A percentile compares a stretch with the other conserved stretches of the same genome.
phyloP scores from a whole-genome alignment of 2,113 vertebrate genomes.

The Hyla sarda region DNA sequence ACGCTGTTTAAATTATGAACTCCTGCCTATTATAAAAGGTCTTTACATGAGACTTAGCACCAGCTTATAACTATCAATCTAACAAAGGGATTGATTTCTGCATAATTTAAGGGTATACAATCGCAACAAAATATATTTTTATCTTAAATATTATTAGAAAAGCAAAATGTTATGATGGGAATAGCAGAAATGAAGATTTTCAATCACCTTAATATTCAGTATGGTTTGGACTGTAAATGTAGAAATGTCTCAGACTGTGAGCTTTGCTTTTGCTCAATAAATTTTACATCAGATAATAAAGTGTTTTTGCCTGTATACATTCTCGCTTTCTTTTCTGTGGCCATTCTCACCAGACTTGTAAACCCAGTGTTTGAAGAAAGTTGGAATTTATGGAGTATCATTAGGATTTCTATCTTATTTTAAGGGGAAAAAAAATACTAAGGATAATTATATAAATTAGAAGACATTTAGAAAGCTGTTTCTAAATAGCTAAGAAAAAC shows the following conservation, averaged over 20 bases:
- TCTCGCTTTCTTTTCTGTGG: background rate
- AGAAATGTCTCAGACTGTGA: background rate
- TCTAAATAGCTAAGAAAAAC: too few relatives aligned
- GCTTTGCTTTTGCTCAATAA: background rate
- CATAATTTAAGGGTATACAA: slow-evolving; percentile 30
- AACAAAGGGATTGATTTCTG: slow-evolving; percentile 31
- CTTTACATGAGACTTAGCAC: slow-evolving; percentile 36
- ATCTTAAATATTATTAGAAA: background rate
- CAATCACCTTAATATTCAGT: slow-evolving; percentile 19
- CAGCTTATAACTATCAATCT: slow-evolving; percentile 11
- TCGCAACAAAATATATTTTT: slow-evolving; percentile 21
- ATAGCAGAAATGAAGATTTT: slow-evolving; percentile 2
- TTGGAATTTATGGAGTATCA: background rate
- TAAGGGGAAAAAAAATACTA: background rate
- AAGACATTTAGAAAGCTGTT: too few relatives aligned
- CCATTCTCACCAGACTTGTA: background rate
- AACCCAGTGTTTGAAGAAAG: background rate
- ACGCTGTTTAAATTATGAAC: slow-evolving; percentile 49
- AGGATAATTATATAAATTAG: too few relatives aligned
- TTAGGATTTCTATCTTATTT: background rate
- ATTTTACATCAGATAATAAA: background rate
- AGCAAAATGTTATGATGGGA: background rate
- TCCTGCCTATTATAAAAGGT: slow-evolving; percentile 32
- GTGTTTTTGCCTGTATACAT: background rate
- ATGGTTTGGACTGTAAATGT: background rate